Evolutionary conservation across 2,113 vertebrate genomes (phyloP).

Genomic region (Grantiella picta): DNA sequence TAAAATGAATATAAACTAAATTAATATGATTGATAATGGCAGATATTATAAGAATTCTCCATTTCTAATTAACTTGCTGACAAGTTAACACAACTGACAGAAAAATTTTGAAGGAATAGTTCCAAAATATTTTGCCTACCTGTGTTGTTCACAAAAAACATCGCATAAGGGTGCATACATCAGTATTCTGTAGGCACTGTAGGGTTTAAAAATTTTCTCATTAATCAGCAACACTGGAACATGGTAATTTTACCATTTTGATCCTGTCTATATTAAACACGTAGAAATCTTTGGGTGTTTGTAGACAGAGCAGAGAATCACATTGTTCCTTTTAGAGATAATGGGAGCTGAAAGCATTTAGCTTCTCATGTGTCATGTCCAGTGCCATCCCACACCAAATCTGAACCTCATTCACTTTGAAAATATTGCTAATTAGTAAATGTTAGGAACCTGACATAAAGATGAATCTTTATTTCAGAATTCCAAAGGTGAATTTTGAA

Average conservation of each 20-base stretch:
- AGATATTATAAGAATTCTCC: not conserved
- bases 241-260: not conserved
- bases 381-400: not conserved
- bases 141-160: not conserved
- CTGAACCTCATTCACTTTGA: not conserved
- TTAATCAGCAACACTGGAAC: not conserved
- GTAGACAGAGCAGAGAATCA: not conserved
- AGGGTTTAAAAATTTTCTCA: not conserved
- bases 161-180: not conserved
- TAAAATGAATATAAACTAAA: not conserved
- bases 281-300: not conserved
- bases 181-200: not conserved
- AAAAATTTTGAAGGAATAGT: not conserved
- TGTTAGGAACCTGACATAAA: not conserved
- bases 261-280: not conserved
- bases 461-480: not conserved
- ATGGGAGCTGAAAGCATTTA: not conserved
- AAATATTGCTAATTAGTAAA: not conserved
- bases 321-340: not conserved
- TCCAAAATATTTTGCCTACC: not conserved
- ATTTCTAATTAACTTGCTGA: not conserved
- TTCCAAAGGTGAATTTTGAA: accelerated
- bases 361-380: not conserved
- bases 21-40: not conserved
- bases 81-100: not conserved